Percentiles rank a stretch among this genome's conserved stretches.
These are phyloP conservation scores for Ophioninae sp. DNA, from an alignment of 2,888 invertebrate genomes.

Conservation along the genomic window DNA sequence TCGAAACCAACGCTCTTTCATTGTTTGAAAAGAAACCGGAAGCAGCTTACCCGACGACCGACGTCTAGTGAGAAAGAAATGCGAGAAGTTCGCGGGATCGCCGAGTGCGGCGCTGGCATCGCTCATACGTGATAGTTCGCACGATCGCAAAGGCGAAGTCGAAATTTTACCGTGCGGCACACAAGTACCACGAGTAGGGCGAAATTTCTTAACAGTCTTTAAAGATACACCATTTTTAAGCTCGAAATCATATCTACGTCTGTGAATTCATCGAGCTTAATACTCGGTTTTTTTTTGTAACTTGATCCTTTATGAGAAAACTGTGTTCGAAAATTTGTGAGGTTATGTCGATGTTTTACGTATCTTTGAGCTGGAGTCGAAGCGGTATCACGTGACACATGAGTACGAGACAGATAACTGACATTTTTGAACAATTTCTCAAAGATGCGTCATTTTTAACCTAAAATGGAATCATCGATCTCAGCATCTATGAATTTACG, in stretches of 20 bases:
- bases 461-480: background rate
- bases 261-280: too few relatives aligned
- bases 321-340: too few relatives aligned
- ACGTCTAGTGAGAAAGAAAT: conserved; percentile 1
- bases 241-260: too few relatives aligned
- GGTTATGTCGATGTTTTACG: too few relatives aligned
- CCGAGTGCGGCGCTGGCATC: conserved; percentile 13
- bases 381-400: background rate
- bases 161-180: background rate
- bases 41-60: background rate
- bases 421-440: background rate
- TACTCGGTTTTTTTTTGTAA: too few relatives aligned
- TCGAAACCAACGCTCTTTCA: background rate
- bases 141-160: background rate
- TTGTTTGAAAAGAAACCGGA: background rate
- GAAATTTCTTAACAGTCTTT: too few relatives aligned
- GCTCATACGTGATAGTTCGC: background rate
- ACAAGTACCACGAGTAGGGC: background rate
- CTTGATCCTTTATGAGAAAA: too few relatives aligned
- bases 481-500: background rate
- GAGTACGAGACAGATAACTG: background rate
- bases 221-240: too few relatives aligned
- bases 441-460: background rate
- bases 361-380: background rate
- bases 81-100: background rate